Percentiles rank a stretch among this genome's conserved stretches.
Conservation (phyloP, 2,888 invertebrate genomes). For the Cylindroiulus punctatus region DNA sequence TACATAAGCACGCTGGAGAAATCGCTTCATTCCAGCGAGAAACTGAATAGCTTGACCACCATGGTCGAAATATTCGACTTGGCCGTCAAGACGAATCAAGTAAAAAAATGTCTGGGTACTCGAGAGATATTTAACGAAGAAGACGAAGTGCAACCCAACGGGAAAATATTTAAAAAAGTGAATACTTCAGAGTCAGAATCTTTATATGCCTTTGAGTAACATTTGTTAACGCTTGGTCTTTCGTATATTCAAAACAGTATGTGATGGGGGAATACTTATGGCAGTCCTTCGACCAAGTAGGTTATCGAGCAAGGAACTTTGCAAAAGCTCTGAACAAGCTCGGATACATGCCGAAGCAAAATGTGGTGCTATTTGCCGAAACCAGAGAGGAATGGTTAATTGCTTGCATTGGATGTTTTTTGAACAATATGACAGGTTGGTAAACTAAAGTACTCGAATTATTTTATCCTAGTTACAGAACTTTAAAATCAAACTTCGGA, state of each 20-base stretch:
- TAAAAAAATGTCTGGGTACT: slow-evolving; percentile 85
- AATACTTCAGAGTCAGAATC: slow-evolving; percentile 17
- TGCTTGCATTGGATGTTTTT: slow-evolving; percentile 94
- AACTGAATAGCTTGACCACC: slow-evolving; percentile 61
- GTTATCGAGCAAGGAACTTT: slow-evolving; percentile 79
- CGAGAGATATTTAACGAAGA: slow-evolving; percentile 90
- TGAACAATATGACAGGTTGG: slow-evolving; percentile 85
- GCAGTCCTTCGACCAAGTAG: slow-evolving; percentile 83
- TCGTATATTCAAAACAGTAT: slow-evolving; percentile 56
- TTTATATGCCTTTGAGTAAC: too few species aligned
- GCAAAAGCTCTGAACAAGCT: slow-evolving; percentile 85
- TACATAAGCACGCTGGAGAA: slow-evolving; percentile 53
- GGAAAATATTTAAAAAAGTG: slow-evolving; percentile 94
- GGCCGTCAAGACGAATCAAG: slow-evolving; percentile 78
- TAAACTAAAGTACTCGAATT: not conserved
- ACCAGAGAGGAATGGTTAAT: slow-evolving; percentile 98
- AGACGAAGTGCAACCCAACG: slow-evolving; percentile 93
- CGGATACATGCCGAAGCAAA: slow-evolving; percentile 77
- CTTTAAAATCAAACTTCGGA: not conserved
- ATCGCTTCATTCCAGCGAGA: slow-evolving; percentile 20
- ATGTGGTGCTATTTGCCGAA: slow-evolving; percentile 95
- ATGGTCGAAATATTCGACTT: slow-evolving; percentile 77
- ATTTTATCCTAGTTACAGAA: not conserved
- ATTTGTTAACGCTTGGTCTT: not conserved
- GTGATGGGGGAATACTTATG: slow-evolving; percentile 83